Evolutionary conservation across 1,140 invertebrate genomes (phyloP), one percentile per base, ranked within the genome.

Genomic region (Brachionus calyciflorus): DNA sequence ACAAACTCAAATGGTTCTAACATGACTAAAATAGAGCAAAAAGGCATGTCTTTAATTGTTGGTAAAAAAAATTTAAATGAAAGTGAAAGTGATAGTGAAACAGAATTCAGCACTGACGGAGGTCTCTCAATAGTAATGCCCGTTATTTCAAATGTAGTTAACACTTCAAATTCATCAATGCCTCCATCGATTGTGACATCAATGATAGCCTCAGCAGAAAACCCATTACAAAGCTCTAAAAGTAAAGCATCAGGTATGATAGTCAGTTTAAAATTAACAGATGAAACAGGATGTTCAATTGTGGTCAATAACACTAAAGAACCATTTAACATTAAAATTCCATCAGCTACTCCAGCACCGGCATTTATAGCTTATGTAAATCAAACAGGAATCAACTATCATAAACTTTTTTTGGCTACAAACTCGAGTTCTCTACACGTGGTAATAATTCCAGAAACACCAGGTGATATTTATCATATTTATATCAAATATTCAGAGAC

Each of bases 371-470:
- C 44, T 10, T 51, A 49, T 24, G 69, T 73, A 26, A 51, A 37
- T 73, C 46, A 28, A 33, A 51, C 70, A 17, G 44, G 44, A 12
- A 79, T 80, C 63, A 81, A 81, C 77, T 82, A 81, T 65, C 82
- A 84, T 63, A 78, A 79, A 4, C 24, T 55, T 40, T 82, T 80
- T 75, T 44, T 83, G n/a, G 79, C 81, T 1, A 80, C 80, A 40
- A 82, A 80, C 46, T 80, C 82, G 68, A 79, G 79, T 2, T 79
- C 82, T 3, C 28, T 83, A 9, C 82, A 83, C 77, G 80, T 83
- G 21, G 73, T 79, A 2, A 24, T 81, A 9, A 60, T 78, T 44
- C 80, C 79, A 24, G 76, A 79, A 40, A 79, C 79, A 21, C 41
- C 7, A 2, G 70, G 76, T 37, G 79, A 81, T 26, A 57, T 60